Evolutionary conservation across 2,888 invertebrate species (phyloP), one percentile per base, ranked within the genome.

Genomic region (Limnephilus lunatus): DNA sequence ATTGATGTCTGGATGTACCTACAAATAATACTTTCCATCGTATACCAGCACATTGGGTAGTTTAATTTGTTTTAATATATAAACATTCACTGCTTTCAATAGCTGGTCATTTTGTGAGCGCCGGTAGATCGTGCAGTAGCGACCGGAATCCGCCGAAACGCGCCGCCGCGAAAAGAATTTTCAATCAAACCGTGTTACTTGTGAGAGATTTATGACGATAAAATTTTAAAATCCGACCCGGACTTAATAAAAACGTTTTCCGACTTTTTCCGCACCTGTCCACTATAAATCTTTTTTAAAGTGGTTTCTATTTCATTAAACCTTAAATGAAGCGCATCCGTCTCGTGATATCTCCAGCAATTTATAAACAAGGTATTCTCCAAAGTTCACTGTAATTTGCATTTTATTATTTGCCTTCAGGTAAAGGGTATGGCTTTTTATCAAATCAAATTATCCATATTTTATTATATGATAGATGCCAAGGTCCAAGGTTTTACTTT

Each of bases 201-300:
- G 25, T 68, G 68, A 68, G 68, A 68, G 68, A 68, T 68, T 68
- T 68, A 68, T 68, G 68, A 68, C n/a, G 9, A 68, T 68, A 68
- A 68, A 68, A 25, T 68, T 68, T 68, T 25, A 68, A 68, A 68
- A 68, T 68, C 25, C 68, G 68, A 68, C 68, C n/a, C 68, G 25
- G 68, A 68, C 68, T 68, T 68, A 68, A n/a, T 68, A 68, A 68
- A 68, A 68, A 68, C 68, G 68, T 68, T 68, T 68, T 68, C 68
- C 68, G 25, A 68, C 68, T 68, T 83, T 83, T 83, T 83, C 35
- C 32, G 83, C 83, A 83, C 83, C 83, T 83, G 83, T 83, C 83
- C 7, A 25, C 19, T 25, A 83, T 83, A 83, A 83, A 83, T 83
- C 31, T 25, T 19, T 68, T 31, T 31, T 83, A 83, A 83, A 83